These are phyloP conservation scores for Rhizoglyphus robini DNA, from an alignment of 1,140 invertebrate genomes.

Conservation along the genomic window DNA sequence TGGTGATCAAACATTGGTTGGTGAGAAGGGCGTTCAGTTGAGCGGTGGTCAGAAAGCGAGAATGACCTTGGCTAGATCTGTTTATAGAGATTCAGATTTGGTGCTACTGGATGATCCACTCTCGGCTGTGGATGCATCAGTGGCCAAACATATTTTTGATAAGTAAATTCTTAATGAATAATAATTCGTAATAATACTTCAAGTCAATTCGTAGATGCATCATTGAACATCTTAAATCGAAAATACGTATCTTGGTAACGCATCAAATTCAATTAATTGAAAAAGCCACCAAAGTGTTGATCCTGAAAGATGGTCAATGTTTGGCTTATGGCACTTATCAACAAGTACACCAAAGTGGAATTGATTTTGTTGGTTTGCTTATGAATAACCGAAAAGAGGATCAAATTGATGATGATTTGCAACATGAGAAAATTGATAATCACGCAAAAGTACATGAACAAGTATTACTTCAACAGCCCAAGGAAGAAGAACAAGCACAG, in stretches of 20 bases:
- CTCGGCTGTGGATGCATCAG: constrained; percentile 55
- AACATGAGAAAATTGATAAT: background rate
- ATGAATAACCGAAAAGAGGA: background rate
- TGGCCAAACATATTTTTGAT: constrained; percentile 55
- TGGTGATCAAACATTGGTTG: constrained; percentile 28
- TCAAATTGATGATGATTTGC: background rate
- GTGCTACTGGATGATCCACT: constrained; percentile 56
- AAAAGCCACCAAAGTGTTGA: constrained; percentile 21
- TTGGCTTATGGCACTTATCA: constrained; percentile 20
- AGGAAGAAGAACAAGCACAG: constrained; percentile 22
- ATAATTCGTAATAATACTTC: too few relatives aligned
- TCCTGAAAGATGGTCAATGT: constrained; percentile 32
- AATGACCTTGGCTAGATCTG: constrained; percentile 63
- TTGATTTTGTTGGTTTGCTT: background rate
- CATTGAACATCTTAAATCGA: constrained; percentile 41
- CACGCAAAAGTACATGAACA: too few relatives aligned
- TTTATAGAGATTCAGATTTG: constrained; percentile 29
- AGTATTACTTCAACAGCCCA: too few relatives aligned
- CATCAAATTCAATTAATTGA: constrained; percentile 41
- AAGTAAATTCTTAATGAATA: too few relatives aligned
- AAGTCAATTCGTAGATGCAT: too few relatives aligned
- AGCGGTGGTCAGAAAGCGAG: constrained; percentile 95
- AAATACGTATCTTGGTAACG: constrained; percentile 52
- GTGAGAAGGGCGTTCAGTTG: constrained; percentile 46
- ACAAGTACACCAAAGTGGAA: background rate